Conservation (phyloP, 2,888 invertebrate species). For the Napeogenes sylphis region DNA sequence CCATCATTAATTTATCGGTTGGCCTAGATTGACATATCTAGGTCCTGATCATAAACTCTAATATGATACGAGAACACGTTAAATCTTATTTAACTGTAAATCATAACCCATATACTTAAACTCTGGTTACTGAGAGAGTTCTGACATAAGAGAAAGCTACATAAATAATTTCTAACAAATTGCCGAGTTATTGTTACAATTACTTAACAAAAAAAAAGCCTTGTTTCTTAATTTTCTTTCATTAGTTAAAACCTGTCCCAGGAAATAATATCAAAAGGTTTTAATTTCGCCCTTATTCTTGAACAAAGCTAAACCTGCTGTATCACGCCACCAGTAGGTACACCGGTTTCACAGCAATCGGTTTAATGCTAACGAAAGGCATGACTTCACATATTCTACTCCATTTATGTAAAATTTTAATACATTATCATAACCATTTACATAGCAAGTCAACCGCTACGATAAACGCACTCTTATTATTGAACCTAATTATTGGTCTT, state of each 20-base stretch:
- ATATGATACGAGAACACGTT: too few relatives aligned
- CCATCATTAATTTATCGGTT: too few relatives aligned
- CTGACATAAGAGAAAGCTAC: too few relatives aligned
- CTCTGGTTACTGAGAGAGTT: too few relatives aligned
- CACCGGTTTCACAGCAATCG: slow-evolving; percentile 51
- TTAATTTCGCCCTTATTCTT: slow-evolving; percentile 27
- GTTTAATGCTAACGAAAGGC: slow-evolving; percentile 53
- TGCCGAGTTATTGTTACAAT: too few relatives aligned
- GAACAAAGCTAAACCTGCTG: slow-evolving; percentile 43
- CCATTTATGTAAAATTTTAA: slow-evolving; percentile 66
- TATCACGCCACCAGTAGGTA: slow-evolving; percentile 49
- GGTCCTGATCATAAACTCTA: too few relatives aligned
- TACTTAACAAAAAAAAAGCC: too few relatives aligned
- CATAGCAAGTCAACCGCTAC: slow-evolving; percentile 60
- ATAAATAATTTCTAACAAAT: too few relatives aligned
- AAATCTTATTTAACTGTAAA: too few relatives aligned
- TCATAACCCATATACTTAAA: too few relatives aligned
- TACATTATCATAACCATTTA: slow-evolving; percentile 73
- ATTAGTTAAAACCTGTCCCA: background rate
- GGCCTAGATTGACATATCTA: too few relatives aligned
- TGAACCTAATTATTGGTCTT: slow-evolving; percentile 72
- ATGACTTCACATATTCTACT: slow-evolving; percentile 69
- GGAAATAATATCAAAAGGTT: slow-evolving; percentile 6
- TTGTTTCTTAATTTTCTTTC: too few relatives aligned
- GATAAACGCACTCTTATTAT: slow-evolving; percentile 64